Evolutionary conservation across 2,888 invertebrate species (phyloP).

Genomic region (Escarpia spicata): DNA sequence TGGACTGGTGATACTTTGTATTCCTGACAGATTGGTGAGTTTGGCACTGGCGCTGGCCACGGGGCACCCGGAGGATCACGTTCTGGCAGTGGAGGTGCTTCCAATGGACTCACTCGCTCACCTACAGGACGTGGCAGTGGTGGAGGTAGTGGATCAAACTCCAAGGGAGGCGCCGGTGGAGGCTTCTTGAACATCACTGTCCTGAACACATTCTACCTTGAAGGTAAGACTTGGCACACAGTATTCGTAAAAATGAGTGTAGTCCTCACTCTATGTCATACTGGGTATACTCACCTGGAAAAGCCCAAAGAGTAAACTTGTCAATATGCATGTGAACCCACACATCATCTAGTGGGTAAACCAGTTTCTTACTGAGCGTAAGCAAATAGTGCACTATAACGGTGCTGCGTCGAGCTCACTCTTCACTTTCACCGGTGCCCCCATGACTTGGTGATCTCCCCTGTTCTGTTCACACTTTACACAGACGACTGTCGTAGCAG

Average conservation of each 20-base stretch:
- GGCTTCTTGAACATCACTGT: constrained; percentile 48
- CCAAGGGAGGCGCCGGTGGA: constrained; percentile 48
- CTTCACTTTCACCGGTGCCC: too few species aligned
- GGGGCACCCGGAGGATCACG: constrained; percentile 46
- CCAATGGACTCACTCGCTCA: constrained; percentile 43
- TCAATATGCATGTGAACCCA: too few species aligned
- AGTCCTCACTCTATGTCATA: background rate
- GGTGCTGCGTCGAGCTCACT: too few species aligned
- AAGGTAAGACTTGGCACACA: constrained; percentile 41
- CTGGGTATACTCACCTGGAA: too few species aligned
- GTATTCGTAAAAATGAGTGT: background rate
- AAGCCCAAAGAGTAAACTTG: too few species aligned
- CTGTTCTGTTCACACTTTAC: too few species aligned
- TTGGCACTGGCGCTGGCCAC: constrained; percentile 50
- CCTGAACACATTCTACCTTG: constrained; percentile 40
- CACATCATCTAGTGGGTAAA: too few species aligned
- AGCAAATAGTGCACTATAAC: too few species aligned
- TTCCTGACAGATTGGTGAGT: constrained; percentile 27
- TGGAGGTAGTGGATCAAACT: constrained; percentile 45
- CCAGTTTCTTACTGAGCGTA: too few species aligned
- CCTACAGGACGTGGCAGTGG: constrained; percentile 49
- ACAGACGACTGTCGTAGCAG: too few species aligned
- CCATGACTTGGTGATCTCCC: too few species aligned
- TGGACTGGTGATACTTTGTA: background rate
- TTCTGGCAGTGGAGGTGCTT: constrained; percentile 42